Base-by-base conservation (phyloP, 2,797 vertebrate genomes). In the Leptodactylus fallax region DNA sequence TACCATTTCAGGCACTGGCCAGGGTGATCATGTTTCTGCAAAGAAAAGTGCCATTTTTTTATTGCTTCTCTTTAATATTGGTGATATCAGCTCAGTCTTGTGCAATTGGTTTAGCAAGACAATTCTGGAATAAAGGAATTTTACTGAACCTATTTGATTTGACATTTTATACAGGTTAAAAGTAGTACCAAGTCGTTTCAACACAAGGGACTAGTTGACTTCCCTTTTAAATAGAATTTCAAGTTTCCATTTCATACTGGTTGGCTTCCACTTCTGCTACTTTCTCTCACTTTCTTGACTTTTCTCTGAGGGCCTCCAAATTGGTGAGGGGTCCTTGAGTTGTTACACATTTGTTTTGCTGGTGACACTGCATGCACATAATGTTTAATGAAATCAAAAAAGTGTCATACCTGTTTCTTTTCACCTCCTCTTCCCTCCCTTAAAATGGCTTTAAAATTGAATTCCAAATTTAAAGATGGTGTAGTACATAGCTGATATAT, bases 211-310 rank as follows among this genome's bases (percentile, higher is more conserved):
- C 19, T 27, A 74, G 90, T 91, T 93, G 90, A 90, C 94, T 95
- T 95, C 94, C 95, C 94, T 95, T 96, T 95, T 96, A 95, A 96
- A 95, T 91, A 51, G 87, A n/a, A 0, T 0, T 87, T 88, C 76
- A 81, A 80, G 13, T 91, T 88, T 91, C 85, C 80, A 91, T 93
- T 90, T 65, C 91, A 90, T 88, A 81, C 88, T 72, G 17, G 67
- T 88, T 90, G 87, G 91, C 92, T 91, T 92, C 83, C 81, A 91
- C 87, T 86, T 90, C 5, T 77, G 76, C 85, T 88, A 81, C 85
- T 78, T 78, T 80, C 79, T 89, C 87, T 89, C 78, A 71, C 45
- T 88, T 81, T 90, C 23, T 89, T 79, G 87, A 85, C 84, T 72
- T 90, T 89, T 90, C 90, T 91, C 89, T 91, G 85, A 88, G 90